These are phyloP conservation scores for Chionis minor DNA, from an alignment of 2,113 vertebrate species.

Conservation along the genomic window DNA sequence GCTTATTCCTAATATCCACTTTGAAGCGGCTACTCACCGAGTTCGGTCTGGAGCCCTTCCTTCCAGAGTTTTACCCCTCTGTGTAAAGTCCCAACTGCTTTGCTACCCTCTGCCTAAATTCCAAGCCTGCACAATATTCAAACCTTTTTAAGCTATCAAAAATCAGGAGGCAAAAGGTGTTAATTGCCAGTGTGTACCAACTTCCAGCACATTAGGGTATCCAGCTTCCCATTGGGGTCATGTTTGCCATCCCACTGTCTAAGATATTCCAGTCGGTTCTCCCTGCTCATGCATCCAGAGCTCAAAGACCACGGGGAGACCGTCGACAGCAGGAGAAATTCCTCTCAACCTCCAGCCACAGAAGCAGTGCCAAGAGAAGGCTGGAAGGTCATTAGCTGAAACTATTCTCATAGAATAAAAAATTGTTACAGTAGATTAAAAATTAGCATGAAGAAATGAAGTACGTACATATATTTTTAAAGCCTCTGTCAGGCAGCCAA, in stretches of 20 bases:
- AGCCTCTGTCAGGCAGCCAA: conserved; percentile 52
- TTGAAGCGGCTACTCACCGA: conserved; percentile 32
- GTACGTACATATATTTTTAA: background rate
- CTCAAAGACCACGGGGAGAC: background rate
- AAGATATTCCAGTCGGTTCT: background rate
- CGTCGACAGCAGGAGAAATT: background rate
- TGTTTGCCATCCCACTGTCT: background rate
- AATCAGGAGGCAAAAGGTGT: background rate
- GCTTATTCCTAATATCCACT: conserved; percentile 10
- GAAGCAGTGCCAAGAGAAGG: conserved; percentile 18
- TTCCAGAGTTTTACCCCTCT: background rate
- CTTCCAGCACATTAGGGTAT: background rate
- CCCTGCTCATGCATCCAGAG: rapidly evolving
- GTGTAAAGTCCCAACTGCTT: background rate
- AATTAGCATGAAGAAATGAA: conserved; percentile 65
- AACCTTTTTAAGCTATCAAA: background rate
- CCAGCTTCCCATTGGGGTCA: background rate
- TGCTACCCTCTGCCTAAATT: background rate
- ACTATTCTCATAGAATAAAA: conserved; percentile 7
- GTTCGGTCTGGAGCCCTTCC: background rate
- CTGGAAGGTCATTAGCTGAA: conserved; percentile 23
- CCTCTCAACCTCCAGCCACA: background rate
- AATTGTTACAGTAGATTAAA: conserved; percentile 57
- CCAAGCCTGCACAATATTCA: background rate
- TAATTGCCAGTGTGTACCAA: background rate